Conservation (phyloP, 2,113 vertebrate genomes). For the Leptobrachium leishanense region DNA sequence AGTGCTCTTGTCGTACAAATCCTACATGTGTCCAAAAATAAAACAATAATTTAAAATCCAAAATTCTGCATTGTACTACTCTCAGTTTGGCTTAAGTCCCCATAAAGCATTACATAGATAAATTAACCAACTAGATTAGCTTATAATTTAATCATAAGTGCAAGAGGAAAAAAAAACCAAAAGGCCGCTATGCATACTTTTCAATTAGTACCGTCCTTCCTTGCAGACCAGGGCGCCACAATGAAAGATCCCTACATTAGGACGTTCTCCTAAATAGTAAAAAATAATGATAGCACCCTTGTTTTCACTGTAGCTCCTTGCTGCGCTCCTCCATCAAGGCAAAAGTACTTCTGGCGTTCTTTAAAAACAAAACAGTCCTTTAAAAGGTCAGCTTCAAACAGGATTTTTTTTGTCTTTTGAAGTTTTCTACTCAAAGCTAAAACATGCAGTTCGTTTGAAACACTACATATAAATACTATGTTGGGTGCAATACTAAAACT, state of each 20-base stretch:
- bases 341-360: neutral
- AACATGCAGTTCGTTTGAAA: slow-evolving; percentile 63
- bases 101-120: slow-evolving; percentile 2
- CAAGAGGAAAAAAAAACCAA: slow-evolving; percentile 35
- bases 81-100: slow-evolving; percentile 5
- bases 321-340: slow-evolving; percentile 29
- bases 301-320: slow-evolving; percentile 16
- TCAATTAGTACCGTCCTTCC: slow-evolving; percentile 5
- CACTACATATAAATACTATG: slow-evolving; percentile 70
- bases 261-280: neutral
- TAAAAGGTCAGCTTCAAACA: slow-evolving; percentile 22
- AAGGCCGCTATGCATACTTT: slow-evolving; percentile 39
- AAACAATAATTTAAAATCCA: slow-evolving; percentile 26
- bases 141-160: slow-evolving; percentile 33
- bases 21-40: slow-evolving; percentile 29
- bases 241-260: no score
- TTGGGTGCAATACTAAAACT: slow-evolving; percentile 73
- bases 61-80: neutral
- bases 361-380: neutral
- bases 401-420: slow-evolving; percentile 54
- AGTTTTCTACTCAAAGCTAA: slow-evolving; percentile 54
- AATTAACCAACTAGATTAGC: neutral
- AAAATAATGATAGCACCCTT: slow-evolving; percentile 33
- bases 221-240: neutral
- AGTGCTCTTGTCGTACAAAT: slow-evolving; percentile 26